phyloP scores from a whole-genome alignment of 2,888 invertebrate species.

The Drosophila merina region DNA sequence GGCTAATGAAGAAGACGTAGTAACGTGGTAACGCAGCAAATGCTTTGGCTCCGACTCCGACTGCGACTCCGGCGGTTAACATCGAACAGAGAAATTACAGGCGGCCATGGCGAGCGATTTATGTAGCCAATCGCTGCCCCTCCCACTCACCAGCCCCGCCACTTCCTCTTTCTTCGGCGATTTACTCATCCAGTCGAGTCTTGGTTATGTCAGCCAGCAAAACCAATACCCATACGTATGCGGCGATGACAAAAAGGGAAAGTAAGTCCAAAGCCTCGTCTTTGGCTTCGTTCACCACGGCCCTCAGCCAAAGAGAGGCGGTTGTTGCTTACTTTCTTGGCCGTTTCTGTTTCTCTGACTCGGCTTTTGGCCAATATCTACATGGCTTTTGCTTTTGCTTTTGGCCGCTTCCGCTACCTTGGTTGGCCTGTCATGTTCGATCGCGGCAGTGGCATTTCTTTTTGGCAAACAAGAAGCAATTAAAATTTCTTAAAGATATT shows the following conservation, averaged over 20 bases:
- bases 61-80: slow-evolving; percentile 25
- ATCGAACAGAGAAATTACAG: slow-evolving; percentile 54
- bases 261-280: slow-evolving; percentile 55
- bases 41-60: slow-evolving; percentile 2
- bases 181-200: slow-evolving; percentile 36
- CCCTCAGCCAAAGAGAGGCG: slow-evolving; percentile 50
- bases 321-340: slow-evolving; percentile 57
- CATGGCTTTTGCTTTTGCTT: slow-evolving; percentile 18
- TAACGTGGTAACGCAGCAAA: slow-evolving; percentile 9
- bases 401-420: slow-evolving; percentile 55
- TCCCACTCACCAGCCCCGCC: not conserved
- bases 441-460: slow-evolving; percentile 36
- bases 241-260: slow-evolving; percentile 70
- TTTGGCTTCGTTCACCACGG: slow-evolving; percentile 37
- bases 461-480: slow-evolving; percentile 20
- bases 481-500: slow-evolving; percentile 5
- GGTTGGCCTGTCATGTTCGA: slow-evolving; percentile 28
- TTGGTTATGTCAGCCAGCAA: slow-evolving; percentile 68
- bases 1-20: slow-evolving; percentile 37
- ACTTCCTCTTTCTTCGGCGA: not conserved
- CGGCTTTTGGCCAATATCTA: slow-evolving; percentile 55
- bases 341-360: slow-evolving; percentile 33
- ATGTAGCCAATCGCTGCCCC: slow-evolving; percentile 54
- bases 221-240: slow-evolving; percentile 13
- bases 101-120: slow-evolving; percentile 49